These are phyloP conservation scores for Harlomillsia oculata DNA, from an alignment of 1,140 invertebrate genomes.

Conservation along the genomic window DNA sequence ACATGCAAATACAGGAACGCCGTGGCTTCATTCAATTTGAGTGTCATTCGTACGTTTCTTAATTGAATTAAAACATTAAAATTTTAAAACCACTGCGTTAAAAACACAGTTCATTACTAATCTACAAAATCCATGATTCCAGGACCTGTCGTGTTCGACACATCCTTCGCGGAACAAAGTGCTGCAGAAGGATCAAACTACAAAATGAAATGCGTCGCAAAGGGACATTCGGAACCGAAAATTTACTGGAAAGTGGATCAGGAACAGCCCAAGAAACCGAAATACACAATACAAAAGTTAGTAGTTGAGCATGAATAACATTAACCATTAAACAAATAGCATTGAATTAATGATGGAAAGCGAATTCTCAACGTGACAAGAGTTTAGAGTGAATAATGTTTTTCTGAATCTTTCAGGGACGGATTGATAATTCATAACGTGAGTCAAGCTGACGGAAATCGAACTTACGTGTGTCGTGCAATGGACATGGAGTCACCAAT, in stretches of 20 bases:
- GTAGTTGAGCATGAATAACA: no score
- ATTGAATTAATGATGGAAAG: no score
- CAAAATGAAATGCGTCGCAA: constrained; percentile 24
- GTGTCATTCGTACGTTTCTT: constrained; percentile 32
- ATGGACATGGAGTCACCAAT: constrained; percentile 29
- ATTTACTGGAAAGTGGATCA: constrained; percentile 34
- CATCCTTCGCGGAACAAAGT: constrained; percentile 26
- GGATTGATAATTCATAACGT: constrained; percentile 30
- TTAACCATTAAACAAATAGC: no score
- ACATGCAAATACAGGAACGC: constrained; percentile 16
- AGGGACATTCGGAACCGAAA: constrained; percentile 23
- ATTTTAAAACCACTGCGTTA: no score
- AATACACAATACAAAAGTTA: no score
- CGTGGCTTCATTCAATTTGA: constrained; percentile 29
- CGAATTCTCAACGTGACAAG: no score
- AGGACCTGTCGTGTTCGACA: constrained; percentile 35
- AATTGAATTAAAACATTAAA: background rate
- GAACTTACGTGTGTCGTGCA: constrained; percentile 32
- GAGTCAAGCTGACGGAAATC: constrained; percentile 14
- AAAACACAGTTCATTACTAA: no score
- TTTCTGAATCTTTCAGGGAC: no score
- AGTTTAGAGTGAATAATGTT: no score
- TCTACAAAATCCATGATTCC: background rate
- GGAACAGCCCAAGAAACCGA: constrained; percentile 20
- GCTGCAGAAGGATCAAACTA: constrained; percentile 26